Conservation (phyloP, 2,113 vertebrate species). For the Marcusenius ussheri region DNA sequence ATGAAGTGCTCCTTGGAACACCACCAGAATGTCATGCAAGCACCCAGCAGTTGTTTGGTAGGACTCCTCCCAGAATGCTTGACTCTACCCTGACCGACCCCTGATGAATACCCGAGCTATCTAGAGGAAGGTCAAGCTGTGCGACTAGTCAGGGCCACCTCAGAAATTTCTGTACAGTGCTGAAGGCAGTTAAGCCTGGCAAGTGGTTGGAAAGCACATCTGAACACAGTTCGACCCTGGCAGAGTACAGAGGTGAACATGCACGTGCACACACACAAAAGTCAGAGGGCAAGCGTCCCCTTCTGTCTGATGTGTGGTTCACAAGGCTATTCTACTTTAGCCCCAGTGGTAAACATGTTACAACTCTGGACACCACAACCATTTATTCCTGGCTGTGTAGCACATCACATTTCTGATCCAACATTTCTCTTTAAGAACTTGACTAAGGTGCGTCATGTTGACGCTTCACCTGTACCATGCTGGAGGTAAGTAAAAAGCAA, state of each 20-base stretch:
- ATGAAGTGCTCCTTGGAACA: conserved; percentile 15
- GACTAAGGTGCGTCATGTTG: background rate
- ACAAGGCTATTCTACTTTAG: background rate
- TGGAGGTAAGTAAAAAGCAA: background rate
- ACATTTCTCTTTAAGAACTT: background rate
- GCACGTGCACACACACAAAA: background rate
- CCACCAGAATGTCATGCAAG: background rate
- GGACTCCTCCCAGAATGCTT: conserved; percentile 14
- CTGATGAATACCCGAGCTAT: background rate
- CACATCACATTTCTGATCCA: background rate
- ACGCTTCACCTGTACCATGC: background rate
- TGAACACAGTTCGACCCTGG: background rate
- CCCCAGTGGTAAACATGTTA: background rate
- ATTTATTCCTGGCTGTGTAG: background rate
- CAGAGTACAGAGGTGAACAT: background rate
- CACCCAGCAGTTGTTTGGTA: background rate
- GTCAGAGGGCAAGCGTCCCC: background rate
- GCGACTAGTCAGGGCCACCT: background rate
- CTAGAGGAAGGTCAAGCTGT: background rate
- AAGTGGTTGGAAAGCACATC: background rate
- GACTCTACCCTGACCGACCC: background rate
- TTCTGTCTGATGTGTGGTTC: background rate
- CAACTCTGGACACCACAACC: background rate
- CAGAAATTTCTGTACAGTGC: background rate
- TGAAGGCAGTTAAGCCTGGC: background rate